Evolutionary conservation across 92 coral and sea anemone species (phyloP).

Genomic region (Bergia puertoricense): DNA sequence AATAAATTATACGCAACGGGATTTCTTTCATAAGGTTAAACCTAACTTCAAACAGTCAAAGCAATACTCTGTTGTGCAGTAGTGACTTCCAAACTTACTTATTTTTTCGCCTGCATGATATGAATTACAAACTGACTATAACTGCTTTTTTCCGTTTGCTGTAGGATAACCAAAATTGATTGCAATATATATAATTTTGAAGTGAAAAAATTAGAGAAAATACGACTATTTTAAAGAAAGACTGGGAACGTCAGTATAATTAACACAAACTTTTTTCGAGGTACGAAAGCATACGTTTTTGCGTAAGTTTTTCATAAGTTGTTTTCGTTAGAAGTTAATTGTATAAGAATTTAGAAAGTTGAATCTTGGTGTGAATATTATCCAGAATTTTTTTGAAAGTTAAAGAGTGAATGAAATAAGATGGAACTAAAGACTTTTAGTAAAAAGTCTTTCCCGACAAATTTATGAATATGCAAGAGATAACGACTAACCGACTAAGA

Average conservation of each 20-base stretch:
- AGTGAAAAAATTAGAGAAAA: neutral
- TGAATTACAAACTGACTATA: neutral
- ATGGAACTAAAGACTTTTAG: neutral
- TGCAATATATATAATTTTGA: neutral
- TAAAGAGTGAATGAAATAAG: neutral
- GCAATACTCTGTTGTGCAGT: neutral
- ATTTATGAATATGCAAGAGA: neutral
- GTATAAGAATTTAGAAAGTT: neutral
- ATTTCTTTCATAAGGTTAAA: neutral
- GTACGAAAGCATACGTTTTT: neutral
- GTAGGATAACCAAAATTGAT: neutral
- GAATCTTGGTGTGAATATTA: neutral
- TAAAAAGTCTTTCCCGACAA: neutral
- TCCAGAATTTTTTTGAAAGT: neutral
- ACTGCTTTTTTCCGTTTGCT: neutral
- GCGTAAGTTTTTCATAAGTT: neutral
- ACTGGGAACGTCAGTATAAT: neutral
- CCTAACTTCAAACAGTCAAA: neutral
- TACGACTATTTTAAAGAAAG: neutral
- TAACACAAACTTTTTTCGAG: neutral
- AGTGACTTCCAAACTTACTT: neutral
- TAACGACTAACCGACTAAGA: neutral
- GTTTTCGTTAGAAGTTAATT: neutral
- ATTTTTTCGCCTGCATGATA: neutral
- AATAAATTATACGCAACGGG: too few species aligned